A percentile compares a stretch with the other conserved stretches of the same genome.
Evolutionary conservation across 1,140 invertebrate species (phyloP).

Genomic region (Chlorops oryzae): DNA sequence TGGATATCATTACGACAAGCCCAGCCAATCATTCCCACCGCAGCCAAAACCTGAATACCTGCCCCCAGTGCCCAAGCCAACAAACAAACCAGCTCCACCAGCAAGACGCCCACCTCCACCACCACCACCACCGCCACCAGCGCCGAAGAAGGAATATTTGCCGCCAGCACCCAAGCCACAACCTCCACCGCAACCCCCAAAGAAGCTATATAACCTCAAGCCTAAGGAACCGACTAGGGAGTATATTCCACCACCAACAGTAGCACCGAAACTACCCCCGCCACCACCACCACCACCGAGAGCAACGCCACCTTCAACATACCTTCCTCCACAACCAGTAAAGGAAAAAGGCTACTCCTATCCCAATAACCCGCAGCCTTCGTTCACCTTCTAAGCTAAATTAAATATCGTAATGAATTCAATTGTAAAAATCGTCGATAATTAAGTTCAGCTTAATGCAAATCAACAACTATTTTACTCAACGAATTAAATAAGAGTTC

Average conservation of each 20-base stretch:
- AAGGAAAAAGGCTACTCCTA: constrained; percentile 31
- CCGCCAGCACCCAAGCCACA: constrained; percentile 8
- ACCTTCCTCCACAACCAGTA: not conserved
- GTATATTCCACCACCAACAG: constrained; percentile 15
- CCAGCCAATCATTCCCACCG: constrained; percentile 5
- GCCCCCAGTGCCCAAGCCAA: constrained; percentile 13
- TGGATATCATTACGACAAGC: too few species aligned
- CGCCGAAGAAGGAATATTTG: constrained; percentile 13
- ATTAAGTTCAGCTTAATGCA: too few species aligned
- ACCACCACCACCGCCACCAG: constrained; percentile 8
- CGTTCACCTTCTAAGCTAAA: constrained; percentile 32
- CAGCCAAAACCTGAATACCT: constrained; percentile 1
- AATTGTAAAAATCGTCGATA: too few species aligned
- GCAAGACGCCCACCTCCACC: constrained; percentile 4
- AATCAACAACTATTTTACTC: too few species aligned
- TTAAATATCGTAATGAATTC: too few species aligned
- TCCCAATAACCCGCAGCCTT: constrained; percentile 41
- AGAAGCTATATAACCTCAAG: not conserved
- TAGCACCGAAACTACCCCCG: constrained; percentile 9
- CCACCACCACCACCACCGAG: constrained; percentile 1
- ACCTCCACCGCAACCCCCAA: constrained; percentile 1
- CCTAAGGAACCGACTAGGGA: not conserved
- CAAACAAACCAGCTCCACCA: constrained; percentile 13
- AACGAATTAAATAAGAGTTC: too few species aligned
- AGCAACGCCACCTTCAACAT: not conserved